Percentiles rank a stretch among this genome's conserved stretches.
These are phyloP conservation scores for Macrochelys suwanniensis DNA, from an alignment of 2,797 vertebrate species.

Conservation along the genomic window DNA sequence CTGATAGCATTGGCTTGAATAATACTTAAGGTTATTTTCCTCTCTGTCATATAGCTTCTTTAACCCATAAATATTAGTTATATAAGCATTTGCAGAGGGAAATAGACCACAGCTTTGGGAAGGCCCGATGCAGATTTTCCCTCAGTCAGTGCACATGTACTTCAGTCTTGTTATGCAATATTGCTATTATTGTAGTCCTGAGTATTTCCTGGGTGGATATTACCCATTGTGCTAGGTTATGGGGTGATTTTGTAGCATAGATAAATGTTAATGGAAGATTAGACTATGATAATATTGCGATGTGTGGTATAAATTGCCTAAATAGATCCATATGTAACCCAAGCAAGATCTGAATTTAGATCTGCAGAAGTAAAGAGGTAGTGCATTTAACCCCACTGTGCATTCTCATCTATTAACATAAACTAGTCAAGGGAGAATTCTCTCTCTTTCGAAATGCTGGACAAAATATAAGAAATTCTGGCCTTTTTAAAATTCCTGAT, in stretches of 20 bases:
- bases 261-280: background rate
- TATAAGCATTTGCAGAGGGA: background rate
- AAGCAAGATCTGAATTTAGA: background rate
- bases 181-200: background rate
- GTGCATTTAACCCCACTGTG: background rate
- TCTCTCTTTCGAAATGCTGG: background rate
- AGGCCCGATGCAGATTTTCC: background rate
- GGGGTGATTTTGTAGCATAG: background rate
- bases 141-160: background rate
- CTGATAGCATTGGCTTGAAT: background rate
- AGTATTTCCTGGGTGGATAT: background rate
- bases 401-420: background rate
- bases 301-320: background rate
- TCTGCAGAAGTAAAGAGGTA: slow-evolving; percentile 13
- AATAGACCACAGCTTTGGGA: background rate
- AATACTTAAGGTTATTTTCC: background rate
- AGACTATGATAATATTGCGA: background rate
- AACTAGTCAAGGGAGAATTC: background rate
- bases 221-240: background rate
- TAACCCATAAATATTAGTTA: background rate
- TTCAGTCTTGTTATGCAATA: background rate
- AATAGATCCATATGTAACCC: background rate
- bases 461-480: slow-evolving; percentile 5
- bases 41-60: background rate
- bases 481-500: background rate